Evolutionary conservation across 2,797 vertebrate genomes (phyloP), one percentile per base, ranked within the genome.

Genomic region (Poeciliopsis turneri): DNA sequence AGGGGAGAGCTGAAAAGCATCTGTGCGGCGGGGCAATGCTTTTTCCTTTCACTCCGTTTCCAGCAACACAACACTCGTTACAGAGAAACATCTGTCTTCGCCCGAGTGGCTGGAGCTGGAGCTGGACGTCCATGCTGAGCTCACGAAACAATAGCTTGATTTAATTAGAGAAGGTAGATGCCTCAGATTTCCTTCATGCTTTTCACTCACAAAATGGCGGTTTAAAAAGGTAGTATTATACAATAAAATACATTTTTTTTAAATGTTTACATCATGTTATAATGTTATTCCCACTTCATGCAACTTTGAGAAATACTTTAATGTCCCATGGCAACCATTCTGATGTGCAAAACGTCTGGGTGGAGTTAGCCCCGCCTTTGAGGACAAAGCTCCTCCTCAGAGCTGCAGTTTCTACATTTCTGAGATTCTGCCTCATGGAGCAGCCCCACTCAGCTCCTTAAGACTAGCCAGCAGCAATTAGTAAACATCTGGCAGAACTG

Each of bases 121-220:
- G 82, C 79, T 68, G 13, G 72, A 61, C 49, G 72, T 89, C 76
- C 80, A 91, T 87, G 84, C 89, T 91, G 90, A 89, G 88, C 80
- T 84, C 59, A 36, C 57, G 70, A 79, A 30, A 41, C 55, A 69
- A 28, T 76, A 33, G 49, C 25, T 84, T 72, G 46, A 13, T 76
- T 80, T 79, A 79, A 70, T 82, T 55, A 78, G 76, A 77, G 46
- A n/a, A 12, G 49, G 9, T 78, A 81, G n/a, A 51, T 59, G 64
- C 68, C 15, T 43, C 2, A 47, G 46, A 28, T 70, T 45, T 46
- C 83, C 85, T 84, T 85, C 75, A 70, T 87, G 75, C 57, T 9
- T 47, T 79, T n/a, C 59, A 46, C 69, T 82, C 71, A 80, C 45
- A 57, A 75, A 36, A 78, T 9, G 0, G 13, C 59, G 20, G 61